Percentiles rank a stretch among this genome's conserved stretches.
phyloP scores from a whole-genome alignment of 2,797 vertebrate species.

The Leuciscus waleckii region DNA sequence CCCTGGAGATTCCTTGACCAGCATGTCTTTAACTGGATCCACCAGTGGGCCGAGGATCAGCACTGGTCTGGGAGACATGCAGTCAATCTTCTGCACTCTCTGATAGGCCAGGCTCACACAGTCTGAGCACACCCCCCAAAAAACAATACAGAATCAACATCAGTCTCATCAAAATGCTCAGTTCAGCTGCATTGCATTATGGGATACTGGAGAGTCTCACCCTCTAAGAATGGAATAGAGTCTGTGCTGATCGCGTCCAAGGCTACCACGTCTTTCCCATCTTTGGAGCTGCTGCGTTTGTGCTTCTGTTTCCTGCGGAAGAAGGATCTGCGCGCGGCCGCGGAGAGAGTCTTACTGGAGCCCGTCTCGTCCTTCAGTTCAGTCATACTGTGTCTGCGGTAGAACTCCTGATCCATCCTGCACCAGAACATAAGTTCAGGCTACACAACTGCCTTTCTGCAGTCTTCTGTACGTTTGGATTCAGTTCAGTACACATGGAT shows the following conservation, averaged over 20 bases:
- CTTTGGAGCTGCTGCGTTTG: constrained; percentile 95
- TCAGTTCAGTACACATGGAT: neutral
- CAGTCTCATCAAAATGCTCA: neutral
- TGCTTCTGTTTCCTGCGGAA: constrained; percentile 96
- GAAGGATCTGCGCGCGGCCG: constrained; percentile 93
- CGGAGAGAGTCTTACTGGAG: constrained; percentile 89
- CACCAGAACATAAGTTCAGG: neutral
- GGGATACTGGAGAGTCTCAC: constrained; percentile 67
- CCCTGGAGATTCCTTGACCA: constrained; percentile 93
- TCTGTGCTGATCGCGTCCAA: constrained; percentile 94
- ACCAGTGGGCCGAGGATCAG: constrained; percentile 93
- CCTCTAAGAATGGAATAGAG: constrained; percentile 93
- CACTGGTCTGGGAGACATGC: constrained; percentile 89
- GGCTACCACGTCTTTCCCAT: constrained; percentile 92
- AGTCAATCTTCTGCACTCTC: constrained; percentile 95
- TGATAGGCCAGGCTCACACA: constrained; percentile 93
- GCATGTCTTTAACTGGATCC: constrained; percentile 96
- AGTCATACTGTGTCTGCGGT: constrained; percentile 91
- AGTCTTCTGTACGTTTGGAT: neutral
- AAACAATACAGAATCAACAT: neutral
- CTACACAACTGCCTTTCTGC: neutral
- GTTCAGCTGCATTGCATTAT: neutral
- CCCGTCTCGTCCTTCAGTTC: constrained; percentile 90
- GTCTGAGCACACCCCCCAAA: constrained; percentile 75
- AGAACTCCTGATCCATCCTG: constrained; percentile 98